Evolutionary conservation across 2,113 vertebrate genomes (phyloP), one percentile per base, ranked within the genome.

Genomic region (Morphnarchus princeps): DNA sequence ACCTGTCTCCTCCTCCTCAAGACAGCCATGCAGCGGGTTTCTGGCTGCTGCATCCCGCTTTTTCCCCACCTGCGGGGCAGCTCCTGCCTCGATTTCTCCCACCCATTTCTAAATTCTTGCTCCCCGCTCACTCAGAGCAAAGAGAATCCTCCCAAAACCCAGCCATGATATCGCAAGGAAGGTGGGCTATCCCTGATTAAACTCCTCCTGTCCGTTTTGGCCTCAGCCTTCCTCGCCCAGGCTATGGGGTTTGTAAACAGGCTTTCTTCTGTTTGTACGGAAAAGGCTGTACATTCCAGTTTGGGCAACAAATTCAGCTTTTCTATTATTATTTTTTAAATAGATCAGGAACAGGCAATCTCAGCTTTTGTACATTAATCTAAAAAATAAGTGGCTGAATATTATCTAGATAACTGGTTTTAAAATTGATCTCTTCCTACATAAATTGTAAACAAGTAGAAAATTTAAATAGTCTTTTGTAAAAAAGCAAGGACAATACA

Each of bases 401-500:
- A 74, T 85, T 10, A 42, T 57, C 85, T 95, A 81, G 84, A 4
- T 34, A 87, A 79, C 89, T 25, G 87, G 38, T 31, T 87, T 83
- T 16, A 82, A 93, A 95, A 87, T 45, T 6, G 29, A 66, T 74
- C 95, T 96, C 93, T 95, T 69, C 93, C 96, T 96, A 97, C 90
- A 17, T 42, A 93, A 77, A 96, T 22, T 95, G 96, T 95, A 96
- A 98, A 97, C 97, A 36, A 90, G 95, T 95, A 96, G 91, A 96
- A 97, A 97, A 95, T 95, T 74, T 96, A 95, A 96, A 95, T 87
- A 95, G 91, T 49, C 95, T 93, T 92, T 90, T 14, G 94, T 97
- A 97, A 91, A 96, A 96, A 95, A 93, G 93, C 93, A 40, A 91
- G 89, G 94, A 70, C 66, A 18, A 10, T 81, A 54, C 90, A 77